Conservation (phyloP, 1,140 invertebrate genomes). For the Listronotus bonariensis region DNA sequence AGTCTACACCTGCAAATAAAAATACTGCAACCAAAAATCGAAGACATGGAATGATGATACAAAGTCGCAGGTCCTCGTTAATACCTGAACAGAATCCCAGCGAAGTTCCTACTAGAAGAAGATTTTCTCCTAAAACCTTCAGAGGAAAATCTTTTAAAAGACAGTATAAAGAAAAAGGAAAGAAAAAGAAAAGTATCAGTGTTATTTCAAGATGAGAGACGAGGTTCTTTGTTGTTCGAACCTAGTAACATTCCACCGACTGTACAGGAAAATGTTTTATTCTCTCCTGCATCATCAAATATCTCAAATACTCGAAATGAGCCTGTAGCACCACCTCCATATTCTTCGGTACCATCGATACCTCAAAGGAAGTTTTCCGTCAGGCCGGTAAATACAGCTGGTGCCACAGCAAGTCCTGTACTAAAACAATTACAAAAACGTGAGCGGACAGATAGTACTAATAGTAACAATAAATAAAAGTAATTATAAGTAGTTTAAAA, state of each 20-base stretch:
- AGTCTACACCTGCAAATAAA: constrained; percentile 58
- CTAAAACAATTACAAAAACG: constrained; percentile 42
- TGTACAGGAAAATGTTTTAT: constrained; percentile 18
- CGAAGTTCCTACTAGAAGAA: constrained; percentile 34
- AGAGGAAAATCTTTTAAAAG: constrained; percentile 38
- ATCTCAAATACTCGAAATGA: background rate
- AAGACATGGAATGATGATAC: constrained; percentile 16
- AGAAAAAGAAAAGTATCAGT: constrained; percentile 29
- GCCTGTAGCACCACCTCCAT: constrained; percentile 7
- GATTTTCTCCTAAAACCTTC: constrained; percentile 60
- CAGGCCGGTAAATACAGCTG: constrained; percentile 23
- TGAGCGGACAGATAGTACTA: constrained; percentile 31
- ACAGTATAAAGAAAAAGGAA: constrained; percentile 12
- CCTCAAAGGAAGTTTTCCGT: constrained; percentile 22
- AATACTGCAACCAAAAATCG: constrained; percentile 43
- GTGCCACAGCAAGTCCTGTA: constrained; percentile 32
- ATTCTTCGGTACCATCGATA: constrained; percentile 1
- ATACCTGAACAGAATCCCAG: constrained; percentile 9
- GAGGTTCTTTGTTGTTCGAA: constrained; percentile 7
- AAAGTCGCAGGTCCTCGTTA: constrained; percentile 37
- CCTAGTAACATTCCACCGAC: constrained; percentile 25
- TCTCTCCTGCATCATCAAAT: background rate
- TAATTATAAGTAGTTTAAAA: background rate
- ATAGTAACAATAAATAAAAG: background rate
- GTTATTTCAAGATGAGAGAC: constrained; percentile 19